These are phyloP conservation scores for Cepaea hortensis DNA, from an alignment of 2,888 invertebrate species.

Conservation along the genomic window DNA sequence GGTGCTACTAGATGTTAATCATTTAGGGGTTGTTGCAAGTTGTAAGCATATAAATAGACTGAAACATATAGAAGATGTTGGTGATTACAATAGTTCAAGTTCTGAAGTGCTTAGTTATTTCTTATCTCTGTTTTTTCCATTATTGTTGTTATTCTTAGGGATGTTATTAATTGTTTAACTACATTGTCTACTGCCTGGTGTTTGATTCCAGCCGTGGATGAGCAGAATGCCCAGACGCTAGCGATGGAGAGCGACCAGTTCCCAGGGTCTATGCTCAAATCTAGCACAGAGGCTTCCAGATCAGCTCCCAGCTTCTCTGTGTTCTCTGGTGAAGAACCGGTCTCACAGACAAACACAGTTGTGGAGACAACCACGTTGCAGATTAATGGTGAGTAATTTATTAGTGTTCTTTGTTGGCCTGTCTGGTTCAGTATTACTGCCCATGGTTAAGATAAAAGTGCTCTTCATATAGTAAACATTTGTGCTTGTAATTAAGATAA, in stretches of 20 bases:
- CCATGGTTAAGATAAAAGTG: not conserved
- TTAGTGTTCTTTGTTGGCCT: too few species aligned
- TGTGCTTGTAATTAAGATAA: too few species aligned
- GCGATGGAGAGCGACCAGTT: constrained; percentile 57
- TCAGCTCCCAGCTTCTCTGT: constrained; percentile 70
- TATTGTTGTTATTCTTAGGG: too few species aligned
- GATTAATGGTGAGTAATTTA: not conserved
- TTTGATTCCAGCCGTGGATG: constrained; percentile 79
- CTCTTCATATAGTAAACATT: too few species aligned
- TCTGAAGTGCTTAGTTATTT: too few species aligned
- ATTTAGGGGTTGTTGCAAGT: too few species aligned
- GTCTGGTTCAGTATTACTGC: not conserved
- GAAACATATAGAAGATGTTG: too few species aligned
- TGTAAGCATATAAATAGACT: too few species aligned
- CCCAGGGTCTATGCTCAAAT: constrained; percentile 51
- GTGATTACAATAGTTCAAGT: too few species aligned
- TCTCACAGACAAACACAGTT: not conserved
- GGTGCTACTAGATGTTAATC: too few species aligned
- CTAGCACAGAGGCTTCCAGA: constrained; percentile 62
- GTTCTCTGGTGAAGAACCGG: constrained; percentile 53
- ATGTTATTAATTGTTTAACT: too few species aligned
- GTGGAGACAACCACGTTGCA: not conserved
- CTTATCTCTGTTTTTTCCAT: too few species aligned
- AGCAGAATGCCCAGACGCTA: constrained; percentile 77
- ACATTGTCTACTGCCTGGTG: not conserved